These are phyloP conservation scores for Homarus gammarus DNA, from an alignment of 2,888 invertebrate species.

Conservation along the genomic window DNA sequence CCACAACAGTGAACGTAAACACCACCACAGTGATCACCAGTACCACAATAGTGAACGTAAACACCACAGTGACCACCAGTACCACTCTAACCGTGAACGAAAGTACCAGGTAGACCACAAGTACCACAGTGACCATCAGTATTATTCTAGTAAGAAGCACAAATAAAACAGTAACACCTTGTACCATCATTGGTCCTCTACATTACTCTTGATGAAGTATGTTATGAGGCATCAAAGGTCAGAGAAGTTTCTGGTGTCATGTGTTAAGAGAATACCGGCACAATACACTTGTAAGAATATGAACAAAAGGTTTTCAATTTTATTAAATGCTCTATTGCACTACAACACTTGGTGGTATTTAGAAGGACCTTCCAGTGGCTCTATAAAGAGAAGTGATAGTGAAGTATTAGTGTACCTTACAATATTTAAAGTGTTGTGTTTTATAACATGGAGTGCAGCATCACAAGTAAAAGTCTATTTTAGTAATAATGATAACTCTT, in stretches of 20 bases:
- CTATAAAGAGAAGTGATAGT: background rate
- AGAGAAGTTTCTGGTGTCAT: too few relatives aligned
- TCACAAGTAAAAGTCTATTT: background rate
- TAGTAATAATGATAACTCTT: too few relatives aligned
- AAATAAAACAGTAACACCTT: constrained; percentile 21
- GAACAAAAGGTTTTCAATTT: too few relatives aligned
- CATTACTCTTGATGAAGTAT: too few relatives aligned
- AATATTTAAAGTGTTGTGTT: background rate
- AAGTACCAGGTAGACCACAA: constrained; percentile 52
- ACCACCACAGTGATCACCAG: constrained; percentile 57
- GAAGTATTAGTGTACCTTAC: background rate
- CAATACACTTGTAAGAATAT: too few relatives aligned
- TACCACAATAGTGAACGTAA: constrained; percentile 52
- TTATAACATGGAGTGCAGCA: background rate
- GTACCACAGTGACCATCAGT: constrained; percentile 64
- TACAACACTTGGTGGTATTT: background rate
- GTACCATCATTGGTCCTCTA: background rate
- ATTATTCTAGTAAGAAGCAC: constrained; percentile 67
- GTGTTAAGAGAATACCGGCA: too few relatives aligned
- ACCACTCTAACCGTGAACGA: constrained; percentile 57
- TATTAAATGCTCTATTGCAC: too few relatives aligned
- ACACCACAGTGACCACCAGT: constrained; percentile 60
- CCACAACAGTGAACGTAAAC: constrained; percentile 41
- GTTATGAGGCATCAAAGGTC: too few relatives aligned
- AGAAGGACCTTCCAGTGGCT: background rate